Percentiles rank a stretch among this genome's conserved stretches.
phyloP scores from a whole-genome alignment of 1,140 invertebrate genomes.

The Caerostris darwini region DNA sequence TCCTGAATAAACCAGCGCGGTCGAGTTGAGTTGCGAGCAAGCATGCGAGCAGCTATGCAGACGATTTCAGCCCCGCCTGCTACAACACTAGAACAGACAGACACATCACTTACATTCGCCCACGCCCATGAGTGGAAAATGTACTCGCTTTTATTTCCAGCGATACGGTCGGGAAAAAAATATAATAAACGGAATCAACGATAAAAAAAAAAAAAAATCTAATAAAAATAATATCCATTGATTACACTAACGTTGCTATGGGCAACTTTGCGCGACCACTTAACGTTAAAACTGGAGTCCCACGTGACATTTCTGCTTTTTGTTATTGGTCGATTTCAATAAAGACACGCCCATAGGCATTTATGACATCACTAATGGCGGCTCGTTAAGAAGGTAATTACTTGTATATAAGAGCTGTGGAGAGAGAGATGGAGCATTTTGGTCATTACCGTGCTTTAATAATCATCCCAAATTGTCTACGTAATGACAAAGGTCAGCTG shows the following conservation, averaged over 20 bases:
- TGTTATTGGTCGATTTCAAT: constrained; percentile 28
- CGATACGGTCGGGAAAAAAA: constrained; percentile 8
- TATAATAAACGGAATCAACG: constrained; percentile 57
- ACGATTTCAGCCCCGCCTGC: constrained; percentile 38
- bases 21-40: constrained; percentile 71
- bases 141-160: constrained; percentile 22
- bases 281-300: constrained; percentile 63
- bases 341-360: constrained; percentile 51
- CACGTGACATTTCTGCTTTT: constrained; percentile 64
- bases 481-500: constrained; percentile 48
- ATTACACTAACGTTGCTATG: constrained; percentile 75
- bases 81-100: background rate
- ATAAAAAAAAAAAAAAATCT: background rate
- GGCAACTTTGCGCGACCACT: constrained; percentile 77
- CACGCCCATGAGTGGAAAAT: constrained; percentile 56
- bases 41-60: constrained; percentile 64
- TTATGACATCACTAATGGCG: constrained; percentile 73
- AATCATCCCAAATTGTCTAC: constrained; percentile 64
- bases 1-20: constrained; percentile 72
- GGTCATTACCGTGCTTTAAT: constrained; percentile 74
- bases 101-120: constrained; percentile 61
- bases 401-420: constrained; percentile 11
- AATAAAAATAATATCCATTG: constrained; percentile 66
- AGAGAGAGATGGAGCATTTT: constrained; percentile 38
- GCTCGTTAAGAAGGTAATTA: constrained; percentile 77